Conservation (phyloP, 2,888 invertebrate genomes). For the Doris montereyensis region DNA sequence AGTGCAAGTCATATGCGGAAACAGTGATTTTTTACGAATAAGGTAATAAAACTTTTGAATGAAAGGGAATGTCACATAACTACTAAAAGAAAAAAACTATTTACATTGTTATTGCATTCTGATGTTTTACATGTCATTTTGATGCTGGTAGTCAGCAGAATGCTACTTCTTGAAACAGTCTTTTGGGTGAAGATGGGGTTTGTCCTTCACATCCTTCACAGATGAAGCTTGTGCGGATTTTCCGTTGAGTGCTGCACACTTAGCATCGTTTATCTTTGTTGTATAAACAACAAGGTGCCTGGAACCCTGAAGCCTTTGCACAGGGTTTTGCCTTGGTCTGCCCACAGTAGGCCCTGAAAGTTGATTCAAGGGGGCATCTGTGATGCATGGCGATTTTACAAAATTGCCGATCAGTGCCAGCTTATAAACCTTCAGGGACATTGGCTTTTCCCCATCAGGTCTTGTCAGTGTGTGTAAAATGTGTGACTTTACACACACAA, state of each 20-base stretch:
- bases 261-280: not conserved
- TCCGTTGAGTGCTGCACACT: not conserved
- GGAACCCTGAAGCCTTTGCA: not conserved
- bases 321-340: not conserved
- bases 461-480: slow-evolving; percentile 9
- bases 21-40: too few relatives aligned
- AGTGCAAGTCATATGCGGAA: too few relatives aligned
- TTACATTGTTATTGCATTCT: too few relatives aligned
- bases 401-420: slow-evolving; percentile 6
- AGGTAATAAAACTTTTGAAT: too few relatives aligned
- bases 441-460: not conserved
- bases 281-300: slow-evolving; percentile 4
- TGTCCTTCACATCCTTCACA: slow-evolving; percentile 27
- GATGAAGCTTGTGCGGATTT: slow-evolving; percentile 1
- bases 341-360: not conserved
- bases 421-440: not conserved
- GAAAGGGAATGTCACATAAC: too few relatives aligned
- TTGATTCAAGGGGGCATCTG: not conserved
- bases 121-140: too few relatives aligned
- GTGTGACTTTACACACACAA: not conserved
- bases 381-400: not conserved
- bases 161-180: slow-evolving; percentile 21
- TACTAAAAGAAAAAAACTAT: too few relatives aligned
- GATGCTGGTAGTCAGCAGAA: too few relatives aligned
- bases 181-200: slow-evolving; percentile 9